Evolutionary conservation across 2,888 invertebrate genomes (phyloP), one percentile per base, ranked within the genome.

Genomic region (Hetaerina titia): DNA sequence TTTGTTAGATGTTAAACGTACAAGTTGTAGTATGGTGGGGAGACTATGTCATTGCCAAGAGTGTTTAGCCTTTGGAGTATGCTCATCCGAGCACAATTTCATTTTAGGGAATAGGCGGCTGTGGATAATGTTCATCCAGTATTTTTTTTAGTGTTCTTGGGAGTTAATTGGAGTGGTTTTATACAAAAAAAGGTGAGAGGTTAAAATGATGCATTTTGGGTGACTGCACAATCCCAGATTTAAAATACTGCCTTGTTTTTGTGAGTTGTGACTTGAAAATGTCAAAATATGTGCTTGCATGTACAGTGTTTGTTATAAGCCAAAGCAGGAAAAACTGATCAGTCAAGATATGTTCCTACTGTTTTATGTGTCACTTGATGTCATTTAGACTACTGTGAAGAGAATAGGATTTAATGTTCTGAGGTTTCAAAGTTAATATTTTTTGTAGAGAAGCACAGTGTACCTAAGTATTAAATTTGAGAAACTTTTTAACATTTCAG

Each of bases 341-440:
- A 92, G 92, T 92, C 92, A 92, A 74, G 45, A 69, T 92, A 92
- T 92, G 92, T 92, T 92, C 92, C 92, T 92, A 92, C 22, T 45
- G 57, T 92, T 92, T 92, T 92, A 69, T 64, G 92, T 92, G 13
- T 92, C 56, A 89, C 89, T 58, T 89, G 92, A 69, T 92, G 69
- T 92, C 69, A 63, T 31, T 92, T 6, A 56, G 31, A 45, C 22
- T 19, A 45, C 45, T 56, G 19, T 90, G 90, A 63, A 63, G 25
- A 25, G 15, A 0, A 5, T 69, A 22, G 63, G 17, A 69, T 25
- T 69, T 69, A 45, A 25, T 81, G 81, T 81, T 81, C 11, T 81
- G 31, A 31, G 60, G 9, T 74, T 7, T 74, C 19, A 25, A 11
- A 25, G 25, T 11, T 81, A 15, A 31, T 81, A 81, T 81, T 31